Evolutionary conservation across 2,797 vertebrate genomes (phyloP).

Genomic region (Taeniopygia guttata): DNA sequence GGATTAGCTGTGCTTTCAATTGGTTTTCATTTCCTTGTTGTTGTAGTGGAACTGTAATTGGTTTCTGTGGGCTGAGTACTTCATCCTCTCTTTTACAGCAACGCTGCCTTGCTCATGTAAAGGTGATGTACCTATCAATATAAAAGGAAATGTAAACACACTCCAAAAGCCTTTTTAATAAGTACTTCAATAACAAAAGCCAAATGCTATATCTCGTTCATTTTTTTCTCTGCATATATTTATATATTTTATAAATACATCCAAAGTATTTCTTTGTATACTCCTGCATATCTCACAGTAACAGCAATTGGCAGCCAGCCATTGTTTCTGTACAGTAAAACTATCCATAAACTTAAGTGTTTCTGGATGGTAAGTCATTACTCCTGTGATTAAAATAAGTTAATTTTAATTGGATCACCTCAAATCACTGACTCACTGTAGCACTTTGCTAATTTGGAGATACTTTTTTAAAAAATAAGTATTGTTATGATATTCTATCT

Average conservation of each 20-base stretch:
- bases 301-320: not conserved
- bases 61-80: not conserved
- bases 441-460: not conserved
- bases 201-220: not conserved
- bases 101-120: not conserved
- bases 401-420: not conserved
- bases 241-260: not conserved
- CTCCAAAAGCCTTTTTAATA: not conserved
- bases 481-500: not conserved
- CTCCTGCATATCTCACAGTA: not conserved
- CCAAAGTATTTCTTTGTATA: not conserved
- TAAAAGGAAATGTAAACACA: not conserved
- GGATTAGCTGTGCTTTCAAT: not conserved
- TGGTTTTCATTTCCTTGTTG: not conserved
- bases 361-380: not conserved
- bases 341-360: not conserved
- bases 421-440: not conserved
- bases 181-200: not conserved
- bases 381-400: not conserved
- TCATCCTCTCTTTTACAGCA: not conserved
- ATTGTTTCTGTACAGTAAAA: not conserved
- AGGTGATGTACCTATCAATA: not conserved
- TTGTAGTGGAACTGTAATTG: not conserved
- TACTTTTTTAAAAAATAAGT: rapidly evolving
- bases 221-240: not conserved